Conservation (phyloP, 1,140 invertebrate species). For the Drosophila malerkotliana region DNA sequence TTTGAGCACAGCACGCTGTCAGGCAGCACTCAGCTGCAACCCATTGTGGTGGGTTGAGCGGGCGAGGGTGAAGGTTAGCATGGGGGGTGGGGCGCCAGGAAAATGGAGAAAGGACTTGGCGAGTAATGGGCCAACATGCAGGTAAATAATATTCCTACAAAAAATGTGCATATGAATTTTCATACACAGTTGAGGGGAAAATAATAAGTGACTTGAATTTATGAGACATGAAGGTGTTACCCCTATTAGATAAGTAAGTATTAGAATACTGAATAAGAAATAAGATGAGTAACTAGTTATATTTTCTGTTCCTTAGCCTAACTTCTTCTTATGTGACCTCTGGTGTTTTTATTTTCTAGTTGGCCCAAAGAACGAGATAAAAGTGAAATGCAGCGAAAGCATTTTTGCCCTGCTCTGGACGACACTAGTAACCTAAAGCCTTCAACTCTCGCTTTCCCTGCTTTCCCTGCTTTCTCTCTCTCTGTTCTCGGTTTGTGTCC, state of each 20-base stretch:
- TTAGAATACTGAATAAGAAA: not conserved
- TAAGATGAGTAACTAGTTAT: not conserved
- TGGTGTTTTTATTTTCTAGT: conserved; percentile 8
- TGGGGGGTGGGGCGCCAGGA: not conserved
- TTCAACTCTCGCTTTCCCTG: conserved; percentile 29
- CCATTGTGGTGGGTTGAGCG: conserved; percentile 21
- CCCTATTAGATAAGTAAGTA: too few relatives aligned
- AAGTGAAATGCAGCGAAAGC: conserved; percentile 64
- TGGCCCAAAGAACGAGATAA: conserved; percentile 39
- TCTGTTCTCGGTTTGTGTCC: not conserved
- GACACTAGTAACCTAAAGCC: conserved; percentile 41
- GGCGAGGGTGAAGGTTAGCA: conserved; percentile 3
- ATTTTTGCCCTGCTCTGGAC: conserved; percentile 56
- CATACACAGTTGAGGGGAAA: conserved; percentile 1
- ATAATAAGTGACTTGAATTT: not conserved
- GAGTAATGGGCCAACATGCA: conserved; percentile 58
- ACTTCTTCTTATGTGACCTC: not conserved
- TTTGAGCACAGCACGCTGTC: conserved; percentile 63
- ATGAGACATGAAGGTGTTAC: not conserved
- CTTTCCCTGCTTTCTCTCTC: conserved; percentile 3
- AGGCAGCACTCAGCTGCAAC: conserved; percentile 42
- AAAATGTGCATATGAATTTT: conserved; percentile 11
- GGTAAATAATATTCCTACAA: conserved; percentile 63
- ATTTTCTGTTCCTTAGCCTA: not conserved
- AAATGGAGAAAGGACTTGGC: not conserved